Percentiles rank a stretch among this genome's conserved stretches.
phyloP scores from a whole-genome alignment of 2,797 vertebrate genomes.

The Gymnopithys bicolor region DNA sequence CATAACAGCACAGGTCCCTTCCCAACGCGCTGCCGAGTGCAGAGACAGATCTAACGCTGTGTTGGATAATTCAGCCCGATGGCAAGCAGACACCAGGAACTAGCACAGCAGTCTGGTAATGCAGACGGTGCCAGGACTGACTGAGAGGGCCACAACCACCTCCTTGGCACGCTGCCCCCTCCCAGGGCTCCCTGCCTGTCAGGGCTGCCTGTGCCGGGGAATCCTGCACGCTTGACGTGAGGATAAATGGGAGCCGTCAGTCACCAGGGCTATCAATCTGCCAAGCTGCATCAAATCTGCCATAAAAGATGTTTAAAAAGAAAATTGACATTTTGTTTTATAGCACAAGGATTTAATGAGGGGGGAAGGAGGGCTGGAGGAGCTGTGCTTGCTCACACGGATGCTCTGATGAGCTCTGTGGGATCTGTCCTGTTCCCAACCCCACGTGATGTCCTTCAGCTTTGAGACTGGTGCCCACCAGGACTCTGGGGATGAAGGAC shows the following conservation, averaged over 20 bases:
- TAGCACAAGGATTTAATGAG: background rate
- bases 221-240: background rate
- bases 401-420: background rate
- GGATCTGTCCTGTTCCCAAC: background rate
- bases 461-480: fast-evolving
- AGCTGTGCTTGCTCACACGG: fast-evolving
- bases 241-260: slow-evolving; percentile 22
- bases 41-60: fast-evolving
- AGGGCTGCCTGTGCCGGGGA: background rate
- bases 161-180: background rate
- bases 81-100: background rate
- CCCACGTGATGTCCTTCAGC: fast-evolving
- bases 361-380: background rate
- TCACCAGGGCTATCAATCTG: slow-evolving; percentile 51
- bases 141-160: background rate
- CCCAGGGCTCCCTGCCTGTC: background rate
- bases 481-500: background rate
- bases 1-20: fast-evolving
- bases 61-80: fast-evolving
- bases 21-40: background rate
- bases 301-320: slow-evolving; percentile 55
- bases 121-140: background rate
- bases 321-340: slow-evolving; percentile 68
- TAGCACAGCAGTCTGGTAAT: background rate
- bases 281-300: slow-evolving; percentile 32